phyloP scores from a whole-genome alignment of 2,888 invertebrate genomes.

The Drosophila helvetica region DNA sequence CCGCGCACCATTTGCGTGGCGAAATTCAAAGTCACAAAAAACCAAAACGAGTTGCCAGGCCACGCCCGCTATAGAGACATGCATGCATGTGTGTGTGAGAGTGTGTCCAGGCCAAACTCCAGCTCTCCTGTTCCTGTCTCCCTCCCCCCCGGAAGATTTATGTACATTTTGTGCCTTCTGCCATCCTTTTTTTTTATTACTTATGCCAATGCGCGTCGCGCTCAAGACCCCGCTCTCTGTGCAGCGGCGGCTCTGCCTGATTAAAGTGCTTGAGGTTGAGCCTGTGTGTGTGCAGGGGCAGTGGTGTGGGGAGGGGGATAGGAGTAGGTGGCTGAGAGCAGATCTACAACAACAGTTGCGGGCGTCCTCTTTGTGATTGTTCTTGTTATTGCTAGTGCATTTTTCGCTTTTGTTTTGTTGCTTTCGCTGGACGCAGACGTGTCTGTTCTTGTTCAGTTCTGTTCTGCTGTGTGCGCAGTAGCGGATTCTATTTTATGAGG shows the following conservation, averaged over 20 bases:
- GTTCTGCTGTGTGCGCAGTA: neutral
- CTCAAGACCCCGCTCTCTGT: conserved; percentile 13
- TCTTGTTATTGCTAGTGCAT: conserved; percentile 41
- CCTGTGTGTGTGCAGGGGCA: conserved; percentile 30
- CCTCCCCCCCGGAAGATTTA: neutral
- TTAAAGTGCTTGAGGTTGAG: conserved; percentile 52
- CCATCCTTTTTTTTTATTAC: conserved; percentile 58
- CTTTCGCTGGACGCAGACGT: conserved; percentile 46
- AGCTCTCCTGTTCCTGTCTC: too few species aligned
- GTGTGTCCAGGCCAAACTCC: too few species aligned
- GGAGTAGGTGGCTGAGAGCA: neutral
- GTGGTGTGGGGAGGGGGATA: neutral
- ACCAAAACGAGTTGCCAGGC: conserved; percentile 3
- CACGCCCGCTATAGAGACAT: too few species aligned
- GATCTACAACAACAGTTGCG: conserved; percentile 11
- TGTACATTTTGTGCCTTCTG: conserved; percentile 49
- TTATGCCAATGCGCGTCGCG: conserved; percentile 44
- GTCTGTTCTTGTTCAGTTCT: conserved; percentile 9
- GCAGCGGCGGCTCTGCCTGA: conserved; percentile 59
- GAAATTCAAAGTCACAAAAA: conserved; percentile 63
- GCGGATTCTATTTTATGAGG: too few species aligned
- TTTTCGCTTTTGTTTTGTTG: conserved; percentile 70
- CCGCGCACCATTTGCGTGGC: conserved; percentile 64
- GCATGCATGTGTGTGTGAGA: too few species aligned
- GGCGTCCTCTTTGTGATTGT: conserved; percentile 20